Base-by-base conservation (phyloP, 2,113 vertebrate genomes). In the Apodemus speciosus region DNA sequence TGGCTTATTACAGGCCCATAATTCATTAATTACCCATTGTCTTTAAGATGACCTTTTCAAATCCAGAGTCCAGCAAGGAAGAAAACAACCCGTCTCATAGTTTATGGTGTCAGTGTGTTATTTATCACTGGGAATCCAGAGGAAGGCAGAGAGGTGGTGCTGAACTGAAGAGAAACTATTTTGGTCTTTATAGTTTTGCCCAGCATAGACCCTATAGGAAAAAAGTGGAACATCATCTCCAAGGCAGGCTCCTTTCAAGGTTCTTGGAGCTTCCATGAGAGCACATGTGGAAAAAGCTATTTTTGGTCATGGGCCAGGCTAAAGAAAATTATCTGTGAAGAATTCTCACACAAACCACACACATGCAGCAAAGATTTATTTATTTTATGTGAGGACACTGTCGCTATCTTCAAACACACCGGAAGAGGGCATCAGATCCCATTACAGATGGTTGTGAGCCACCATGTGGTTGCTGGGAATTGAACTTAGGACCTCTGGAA, bases 41-140 rank as follows among this genome's bases (percentile, higher is more conserved):
- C 90, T 94, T 93, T 13, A 3, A 68, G 92, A 21, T 92, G 94
- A 89, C 93, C 92, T 96, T 93, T 85, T 85, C 84, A 91, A 88
- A 89, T 77, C 58, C 56, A 32, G 30, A 51, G 66, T 92, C 75
- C 91, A 89, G 95, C 95, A 97, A 97, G 87, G 53, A 94, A 96
- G 95, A 94, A 96, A 96, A 94, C 79, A 95, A n/a, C 71, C 93
- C 92, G 89, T 92, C 95, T 76, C 46, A n/a, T 18, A 84, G 77
- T 96, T 96, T 73, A 68, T 64, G 25, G 71, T 89, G 75, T 72
- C 91, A 46, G 4, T 35, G 10, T 89, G 73, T 95, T 94, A 91
- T 94, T 97, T 94, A 96, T 92, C 79, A 62, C 66, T 86, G 40
- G 84, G 94, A 96, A 96, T 87, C 46, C 43, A 80, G 64, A 75